These are phyloP conservation scores for Axis porcinus DNA, from an alignment of 2,113 vertebrate genomes.

Conservation along the genomic window DNA sequence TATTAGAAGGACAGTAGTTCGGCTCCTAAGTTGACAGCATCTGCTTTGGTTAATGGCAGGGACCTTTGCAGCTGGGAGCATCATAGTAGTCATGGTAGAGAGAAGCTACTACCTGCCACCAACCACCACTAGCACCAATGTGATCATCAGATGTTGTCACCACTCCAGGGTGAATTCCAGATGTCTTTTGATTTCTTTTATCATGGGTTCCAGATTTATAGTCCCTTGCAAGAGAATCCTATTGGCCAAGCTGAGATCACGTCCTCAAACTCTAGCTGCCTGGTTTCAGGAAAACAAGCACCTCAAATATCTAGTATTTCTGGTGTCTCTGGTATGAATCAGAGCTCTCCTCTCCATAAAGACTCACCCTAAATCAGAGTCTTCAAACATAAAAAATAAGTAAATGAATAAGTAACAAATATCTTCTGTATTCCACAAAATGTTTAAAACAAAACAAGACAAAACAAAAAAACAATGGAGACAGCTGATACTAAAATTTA, in stretches of 20 bases:
- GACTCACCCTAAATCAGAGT: neutral
- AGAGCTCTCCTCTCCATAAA: neutral
- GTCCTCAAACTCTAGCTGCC: neutral
- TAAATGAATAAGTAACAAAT: neutral
- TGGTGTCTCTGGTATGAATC: neutral
- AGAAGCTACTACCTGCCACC: neutral
- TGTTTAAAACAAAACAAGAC: neutral
- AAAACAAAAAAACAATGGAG: neutral
- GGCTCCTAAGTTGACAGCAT: neutral
- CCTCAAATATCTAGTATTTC: neutral
- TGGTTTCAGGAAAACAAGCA: neutral
- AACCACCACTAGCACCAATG: neutral
- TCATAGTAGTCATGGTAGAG: neutral
- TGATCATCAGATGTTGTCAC: neutral
- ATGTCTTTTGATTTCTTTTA: neutral
- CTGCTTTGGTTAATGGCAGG: neutral
- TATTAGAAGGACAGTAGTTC: neutral
- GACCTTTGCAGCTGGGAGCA: neutral
- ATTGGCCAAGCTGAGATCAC: neutral
- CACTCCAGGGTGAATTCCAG: neutral
- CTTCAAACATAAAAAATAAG: neutral
- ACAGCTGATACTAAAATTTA: neutral
- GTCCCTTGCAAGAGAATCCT: neutral
- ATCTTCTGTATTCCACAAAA: neutral
- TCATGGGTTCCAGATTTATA: neutral